phyloP scores from a whole-genome alignment of 2,113 vertebrate genomes.

The Pygoscelis adeliae region DNA sequence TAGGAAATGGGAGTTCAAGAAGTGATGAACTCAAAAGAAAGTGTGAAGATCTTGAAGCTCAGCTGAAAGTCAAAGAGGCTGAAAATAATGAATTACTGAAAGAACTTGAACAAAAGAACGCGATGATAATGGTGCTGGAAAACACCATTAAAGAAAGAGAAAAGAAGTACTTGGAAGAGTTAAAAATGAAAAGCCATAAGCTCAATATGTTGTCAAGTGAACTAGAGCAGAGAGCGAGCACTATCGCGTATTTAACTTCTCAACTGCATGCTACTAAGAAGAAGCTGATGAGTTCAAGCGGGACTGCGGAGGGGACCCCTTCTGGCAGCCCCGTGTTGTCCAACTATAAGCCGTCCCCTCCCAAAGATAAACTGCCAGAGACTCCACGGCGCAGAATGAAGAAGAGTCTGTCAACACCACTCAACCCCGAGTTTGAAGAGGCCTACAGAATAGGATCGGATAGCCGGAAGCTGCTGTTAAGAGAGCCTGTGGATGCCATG shows the following conservation, averaged over 20 bases:
- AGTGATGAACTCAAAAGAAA: slow-evolving; percentile 85
- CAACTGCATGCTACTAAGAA: slow-evolving; percentile 95
- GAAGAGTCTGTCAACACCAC: slow-evolving; percentile 93
- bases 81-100: slow-evolving; percentile 87
- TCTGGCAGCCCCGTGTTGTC: slow-evolving; percentile 82
- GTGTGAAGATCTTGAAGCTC: slow-evolving; percentile 91
- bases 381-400: slow-evolving; percentile 90
- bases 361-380: slow-evolving; percentile 85
- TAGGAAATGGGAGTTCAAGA: slow-evolving; percentile 75
- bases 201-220: slow-evolving; percentile 89
- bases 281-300: slow-evolving; percentile 81
- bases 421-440: slow-evolving; percentile 94
- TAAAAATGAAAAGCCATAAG: slow-evolving; percentile 96
- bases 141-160: slow-evolving; percentile 93
- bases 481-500: slow-evolving; percentile 92
- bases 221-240: slow-evolving; percentile 94
- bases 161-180: slow-evolving; percentile 94
- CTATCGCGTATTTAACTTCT: slow-evolving; percentile 92
- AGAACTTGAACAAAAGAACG: slow-evolving; percentile 93
- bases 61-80: slow-evolving; percentile 88
- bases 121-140: slow-evolving; percentile 91
- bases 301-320: slow-evolving; percentile 83
- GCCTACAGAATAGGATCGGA: slow-evolving; percentile 89
- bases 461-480: slow-evolving; percentile 84
- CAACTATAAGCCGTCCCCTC: slow-evolving; percentile 87